Percentiles rank a stretch among this genome's conserved stretches.
Evolutionary conservation across 2,888 invertebrate species (phyloP).

Genomic region (Patella depressa): DNA sequence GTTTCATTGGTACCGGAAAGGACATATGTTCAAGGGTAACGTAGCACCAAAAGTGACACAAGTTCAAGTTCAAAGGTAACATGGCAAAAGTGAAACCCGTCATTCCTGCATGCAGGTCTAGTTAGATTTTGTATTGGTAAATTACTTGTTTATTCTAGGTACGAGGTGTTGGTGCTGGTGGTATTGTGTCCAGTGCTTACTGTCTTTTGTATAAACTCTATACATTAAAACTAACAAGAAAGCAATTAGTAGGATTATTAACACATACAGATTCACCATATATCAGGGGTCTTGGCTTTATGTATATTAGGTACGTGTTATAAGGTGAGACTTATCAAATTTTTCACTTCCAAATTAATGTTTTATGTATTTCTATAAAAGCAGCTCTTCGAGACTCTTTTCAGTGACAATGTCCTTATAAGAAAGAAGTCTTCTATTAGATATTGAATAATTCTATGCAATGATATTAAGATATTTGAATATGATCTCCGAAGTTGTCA

Average conservation of each 20-base stretch:
- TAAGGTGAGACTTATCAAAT: slow-evolving; percentile 8
- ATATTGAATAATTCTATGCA: too few species aligned
- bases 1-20: too few species aligned
- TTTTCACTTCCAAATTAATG: not conserved
- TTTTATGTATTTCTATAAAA: not conserved
- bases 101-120: too few species aligned
- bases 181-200: slow-evolving; percentile 99
- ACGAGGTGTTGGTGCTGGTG: slow-evolving; percentile 98
- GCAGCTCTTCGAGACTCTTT: not conserved
- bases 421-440: not conserved
- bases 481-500: too few species aligned
- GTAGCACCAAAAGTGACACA: too few species aligned
- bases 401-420: slow-evolving; percentile 55
- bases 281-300: slow-evolving; percentile 92
- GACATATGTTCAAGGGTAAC: too few species aligned
- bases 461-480: too few species aligned
- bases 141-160: slow-evolving; percentile 76
- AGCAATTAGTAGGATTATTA: slow-evolving; percentile 95
- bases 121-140: not conserved
- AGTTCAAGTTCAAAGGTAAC: too few species aligned
- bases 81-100: too few species aligned
- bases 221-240: slow-evolving; percentile 95
- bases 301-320: slow-evolving; percentile 79
- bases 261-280: slow-evolving; percentile 97
- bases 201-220: slow-evolving; percentile 98